Percentiles rank a stretch among this genome's conserved stretches.
phyloP scores from a whole-genome alignment of 2,113 vertebrate species.

The Zapus hudsonius region DNA sequence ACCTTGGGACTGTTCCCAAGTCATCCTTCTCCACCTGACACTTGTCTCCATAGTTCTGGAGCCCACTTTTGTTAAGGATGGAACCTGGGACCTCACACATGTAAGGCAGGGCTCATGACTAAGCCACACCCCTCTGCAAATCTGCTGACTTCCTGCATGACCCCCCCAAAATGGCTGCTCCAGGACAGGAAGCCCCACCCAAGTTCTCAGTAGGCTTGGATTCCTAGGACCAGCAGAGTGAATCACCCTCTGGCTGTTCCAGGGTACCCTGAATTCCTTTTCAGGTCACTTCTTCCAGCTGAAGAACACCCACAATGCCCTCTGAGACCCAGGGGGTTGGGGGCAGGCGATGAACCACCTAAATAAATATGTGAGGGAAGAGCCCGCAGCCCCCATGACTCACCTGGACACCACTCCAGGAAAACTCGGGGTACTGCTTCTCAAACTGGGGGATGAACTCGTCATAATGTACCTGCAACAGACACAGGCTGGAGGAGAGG shows the following conservation, averaged over 20 bases:
- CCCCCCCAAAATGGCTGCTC: accelerated
- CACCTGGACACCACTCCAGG: slow-evolving; percentile 92
- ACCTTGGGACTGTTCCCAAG: background rate
- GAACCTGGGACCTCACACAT: background rate
- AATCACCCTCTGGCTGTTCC: background rate
- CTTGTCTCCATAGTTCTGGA: background rate
- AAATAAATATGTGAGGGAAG: accelerated
- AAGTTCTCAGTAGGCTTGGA: accelerated
- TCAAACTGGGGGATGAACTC: slow-evolving; percentile 96
- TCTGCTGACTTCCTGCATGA: background rate
- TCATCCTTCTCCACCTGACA: background rate
- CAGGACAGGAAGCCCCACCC: accelerated
- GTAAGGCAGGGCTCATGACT: background rate
- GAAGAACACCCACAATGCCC: background rate
- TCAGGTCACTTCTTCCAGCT: background rate
- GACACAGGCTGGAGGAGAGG: background rate
- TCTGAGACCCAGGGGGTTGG: background rate
- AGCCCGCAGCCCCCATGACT: slow-evolving; percentile 44
- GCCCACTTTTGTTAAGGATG: background rate
- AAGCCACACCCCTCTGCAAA: no score
- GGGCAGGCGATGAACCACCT: background rate
- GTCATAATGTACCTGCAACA: slow-evolving; percentile 90
- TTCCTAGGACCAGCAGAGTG: background rate
- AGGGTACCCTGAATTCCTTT: background rate
- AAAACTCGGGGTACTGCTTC: slow-evolving; percentile 91